A percentile compares a stretch with the other conserved stretches of the same genome.
phyloP scores from a whole-genome alignment of 2,113 vertebrate genomes.

The Pterocles gutturalis region DNA sequence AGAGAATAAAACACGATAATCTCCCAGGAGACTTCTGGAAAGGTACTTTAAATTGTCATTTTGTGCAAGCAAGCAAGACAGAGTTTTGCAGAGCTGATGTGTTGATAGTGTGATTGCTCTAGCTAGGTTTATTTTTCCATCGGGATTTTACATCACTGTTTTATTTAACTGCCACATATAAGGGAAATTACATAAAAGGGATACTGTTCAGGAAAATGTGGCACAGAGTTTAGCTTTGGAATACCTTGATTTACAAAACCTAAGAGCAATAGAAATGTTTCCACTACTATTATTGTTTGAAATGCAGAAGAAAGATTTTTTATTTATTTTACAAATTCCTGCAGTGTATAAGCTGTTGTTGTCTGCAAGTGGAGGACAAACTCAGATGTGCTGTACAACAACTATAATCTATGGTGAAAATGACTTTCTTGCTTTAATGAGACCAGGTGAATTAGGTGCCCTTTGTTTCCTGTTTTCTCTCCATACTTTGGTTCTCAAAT shows the following conservation, averaged over 20 bases:
- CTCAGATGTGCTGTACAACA: neutral
- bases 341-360: neutral
- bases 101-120: slow-evolving; percentile 27
- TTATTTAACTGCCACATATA: neutral
- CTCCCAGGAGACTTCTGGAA: slow-evolving; percentile 21
- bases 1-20: slow-evolving; percentile 21
- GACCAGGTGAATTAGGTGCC: neutral
- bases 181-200: neutral
- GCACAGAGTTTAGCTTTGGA: neutral
- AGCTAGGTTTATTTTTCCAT: slow-evolving; percentile 26
- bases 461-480: neutral
- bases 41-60: slow-evolving; percentile 51
- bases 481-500: neutral
- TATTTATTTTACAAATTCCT: neutral
- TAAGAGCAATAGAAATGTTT: neutral
- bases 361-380: neutral
- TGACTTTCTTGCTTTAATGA: neutral
- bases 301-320: neutral
- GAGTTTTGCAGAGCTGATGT: slow-evolving; percentile 20
- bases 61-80: slow-evolving; percentile 15
- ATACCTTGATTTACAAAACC: neutral
- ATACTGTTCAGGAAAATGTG: neutral
- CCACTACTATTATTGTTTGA: neutral
- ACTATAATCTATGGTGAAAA: neutral
- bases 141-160: neutral